Percentiles rank a stretch among this genome's conserved stretches.
These are phyloP conservation scores for Aphelenchoides besseyi DNA, from an alignment of 1,140 invertebrate species.

Conservation along the genomic window DNA sequence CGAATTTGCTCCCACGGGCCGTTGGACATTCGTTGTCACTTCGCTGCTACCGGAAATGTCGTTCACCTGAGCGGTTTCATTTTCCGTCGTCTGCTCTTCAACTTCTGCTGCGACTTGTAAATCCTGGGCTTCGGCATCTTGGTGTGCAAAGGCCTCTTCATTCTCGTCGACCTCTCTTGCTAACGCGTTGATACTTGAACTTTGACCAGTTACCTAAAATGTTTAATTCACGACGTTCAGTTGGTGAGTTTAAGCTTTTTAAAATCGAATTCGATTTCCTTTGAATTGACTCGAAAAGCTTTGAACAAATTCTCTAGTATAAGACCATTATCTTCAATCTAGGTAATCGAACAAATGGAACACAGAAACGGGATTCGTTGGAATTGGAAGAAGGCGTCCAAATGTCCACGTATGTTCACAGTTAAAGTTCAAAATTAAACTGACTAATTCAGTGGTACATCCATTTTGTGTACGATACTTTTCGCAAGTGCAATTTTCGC, in stretches of 20 bases:
- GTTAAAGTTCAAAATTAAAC: background rate
- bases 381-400: too few species aligned
- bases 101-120: background rate
- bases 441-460: background rate
- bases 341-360: too few species aligned
- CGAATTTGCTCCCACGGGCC: background rate
- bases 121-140: background rate
- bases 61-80: background rate
- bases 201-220: background rate
- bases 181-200: background rate
- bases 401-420: constrained; percentile 5
- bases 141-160: background rate
- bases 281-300: too few species aligned
- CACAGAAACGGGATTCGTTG: background rate
- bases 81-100: background rate
- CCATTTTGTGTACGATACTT: background rate
- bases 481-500: constrained; percentile 4
- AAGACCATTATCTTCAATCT: too few species aligned
- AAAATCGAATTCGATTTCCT: background rate
- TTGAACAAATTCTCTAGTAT: too few species aligned
- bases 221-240: constrained; percentile 11
- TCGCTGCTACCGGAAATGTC: constrained; percentile 2
- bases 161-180: background rate
- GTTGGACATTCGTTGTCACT: background rate
- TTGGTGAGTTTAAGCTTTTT: background rate